Conservation (phyloP, 2,888 invertebrate species). For the Ochropacha duplaris region DNA sequence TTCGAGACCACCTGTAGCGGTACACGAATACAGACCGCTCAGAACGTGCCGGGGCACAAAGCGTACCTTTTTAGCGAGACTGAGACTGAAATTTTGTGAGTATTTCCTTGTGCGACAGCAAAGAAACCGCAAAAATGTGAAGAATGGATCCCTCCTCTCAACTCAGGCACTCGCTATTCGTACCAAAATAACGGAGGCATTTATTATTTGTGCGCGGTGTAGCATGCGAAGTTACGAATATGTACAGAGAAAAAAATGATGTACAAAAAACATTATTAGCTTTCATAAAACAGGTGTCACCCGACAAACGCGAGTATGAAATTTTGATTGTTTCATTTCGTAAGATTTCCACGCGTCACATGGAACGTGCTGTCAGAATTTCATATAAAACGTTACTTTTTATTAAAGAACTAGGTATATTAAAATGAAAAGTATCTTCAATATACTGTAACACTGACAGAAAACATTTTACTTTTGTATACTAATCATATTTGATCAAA, state of each 20-base stretch:
- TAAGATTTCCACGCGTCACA: slow-evolving; percentile 6
- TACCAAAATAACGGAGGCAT: slow-evolving; percentile 44
- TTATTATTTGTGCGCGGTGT: slow-evolving; percentile 43
- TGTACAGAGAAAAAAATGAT: background rate
- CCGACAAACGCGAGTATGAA: slow-evolving; percentile 21
- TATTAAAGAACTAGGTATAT: slow-evolving; percentile 15
- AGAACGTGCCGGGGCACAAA: slow-evolving; percentile 52
- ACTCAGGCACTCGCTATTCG: slow-evolving; percentile 28
- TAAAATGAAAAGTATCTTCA: slow-evolving; percentile 6
- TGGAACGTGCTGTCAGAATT: slow-evolving; percentile 24
- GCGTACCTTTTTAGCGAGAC: slow-evolving; percentile 56
- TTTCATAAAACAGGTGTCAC: slow-evolving; percentile 32
- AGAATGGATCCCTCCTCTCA: slow-evolving; percentile 44
- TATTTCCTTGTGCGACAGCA: slow-evolving; percentile 51
- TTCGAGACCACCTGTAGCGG: slow-evolving; percentile 56
- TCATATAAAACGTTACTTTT: slow-evolving; percentile 21
- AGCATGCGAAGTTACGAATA: slow-evolving; percentile 29
- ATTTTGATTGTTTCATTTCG: slow-evolving; percentile 30
- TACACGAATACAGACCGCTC: slow-evolving; percentile 48
- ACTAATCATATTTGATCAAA: slow-evolving; percentile 12
- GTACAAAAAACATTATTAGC: slow-evolving; percentile 30
- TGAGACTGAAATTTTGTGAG: slow-evolving; percentile 55
- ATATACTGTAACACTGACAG: background rate
- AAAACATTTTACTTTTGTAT: slow-evolving; percentile 9
- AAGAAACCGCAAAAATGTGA: slow-evolving; percentile 64